These are phyloP conservation scores for Nipponacmea schrenckii DNA, from an alignment of 2,888 invertebrate genomes.

Conservation along the genomic window DNA sequence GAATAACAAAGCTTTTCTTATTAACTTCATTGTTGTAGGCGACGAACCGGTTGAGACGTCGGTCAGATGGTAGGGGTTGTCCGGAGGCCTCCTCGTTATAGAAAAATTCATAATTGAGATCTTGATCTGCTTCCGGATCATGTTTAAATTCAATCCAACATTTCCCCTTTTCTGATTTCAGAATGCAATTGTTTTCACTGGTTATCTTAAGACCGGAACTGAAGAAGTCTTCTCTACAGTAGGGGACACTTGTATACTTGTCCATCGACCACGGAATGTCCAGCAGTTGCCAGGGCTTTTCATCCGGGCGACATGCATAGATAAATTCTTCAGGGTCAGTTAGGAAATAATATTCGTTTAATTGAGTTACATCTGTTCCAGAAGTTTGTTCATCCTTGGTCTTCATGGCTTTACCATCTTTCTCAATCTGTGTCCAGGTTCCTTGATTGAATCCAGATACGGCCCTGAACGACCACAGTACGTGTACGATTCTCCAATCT, in stretches of 20 bases:
- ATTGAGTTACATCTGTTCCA: slow-evolving; percentile 19
- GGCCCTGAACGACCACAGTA: slow-evolving; percentile 40
- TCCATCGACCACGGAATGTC: slow-evolving; percentile 25
- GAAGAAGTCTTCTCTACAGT: slow-evolving; percentile 30
- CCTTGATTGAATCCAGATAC: slow-evolving; percentile 24
- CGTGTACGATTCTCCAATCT: slow-evolving; percentile 41
- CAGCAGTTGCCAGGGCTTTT: slow-evolving; percentile 35
- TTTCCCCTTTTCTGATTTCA: slow-evolving; percentile 27
- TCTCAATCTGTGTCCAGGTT: slow-evolving; percentile 33
- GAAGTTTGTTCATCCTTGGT: slow-evolving; percentile 9
- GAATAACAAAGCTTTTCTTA: slow-evolving; percentile 23
- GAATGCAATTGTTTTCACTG: slow-evolving; percentile 28
- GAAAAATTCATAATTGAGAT: slow-evolving; percentile 32
- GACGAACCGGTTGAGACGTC: slow-evolving; percentile 22
- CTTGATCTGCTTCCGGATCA: slow-evolving; percentile 12
- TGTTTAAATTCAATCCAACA: slow-evolving; percentile 26
- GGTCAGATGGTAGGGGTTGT: slow-evolving; percentile 12
- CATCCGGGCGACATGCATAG: slow-evolving; percentile 34
- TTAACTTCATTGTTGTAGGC: slow-evolving; percentile 21
- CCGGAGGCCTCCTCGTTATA: slow-evolving; percentile 19
- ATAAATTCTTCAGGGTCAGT: slow-evolving; percentile 37
- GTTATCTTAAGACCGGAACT: slow-evolving; percentile 25
- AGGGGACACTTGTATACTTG: slow-evolving; percentile 27
- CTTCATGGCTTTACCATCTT: slow-evolving; percentile 13
- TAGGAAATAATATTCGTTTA: slow-evolving; percentile 36